Base-by-base conservation (phyloP, 2,888 invertebrate species). In the Tupiocoris notatus region DNA sequence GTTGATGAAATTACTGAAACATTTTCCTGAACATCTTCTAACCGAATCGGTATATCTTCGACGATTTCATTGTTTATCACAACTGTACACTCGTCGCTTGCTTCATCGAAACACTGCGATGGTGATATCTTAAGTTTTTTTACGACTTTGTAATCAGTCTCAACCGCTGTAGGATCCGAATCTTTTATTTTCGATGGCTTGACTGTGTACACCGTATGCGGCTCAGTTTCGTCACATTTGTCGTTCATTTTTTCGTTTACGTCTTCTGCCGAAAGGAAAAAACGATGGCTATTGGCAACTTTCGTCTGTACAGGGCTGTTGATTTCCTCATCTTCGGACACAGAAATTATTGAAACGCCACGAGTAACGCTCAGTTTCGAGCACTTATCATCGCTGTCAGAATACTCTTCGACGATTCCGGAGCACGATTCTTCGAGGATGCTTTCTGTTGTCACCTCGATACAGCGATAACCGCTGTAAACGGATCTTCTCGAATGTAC, bases 281-380 rank as follows among this genome's bases (percentile, higher is more conserved):
- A 16, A 21, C 65, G n/a, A 23, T 39, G 65, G 57, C 16, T 58
- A 24, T 23, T 17, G 24, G 17, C 25, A 1, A 39, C 39, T 25
- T 63, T 20, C 2, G 54, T 16, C 22, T 66, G 58, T 16, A 59
- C 25, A 9, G 71, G 59, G 64, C 65, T 62, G 6, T 65, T 56
- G 20, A 58, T 59, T 25, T 76, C 73, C 22, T 90, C 90, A 79
- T 89, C 89, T 82, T 89, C 89, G 0, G 89, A 89, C 25, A 89
- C 84, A 0, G 90, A 89, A 78, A 88, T 86, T n/a, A 90, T 90
- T 0, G 90, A 90, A n/a, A 89, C 83, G 1, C 88, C 87, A 79
- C 89, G 86, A 80, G 86, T 87, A 0, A 84, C 76, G 24, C 75
- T 75, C 65, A 75, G 25, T 66, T 68, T 76, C 1, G 62, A 82